These are phyloP conservation scores for Anoplius nigerrimus DNA, from an alignment of 2,888 invertebrate species.

Conservation along the genomic window DNA sequence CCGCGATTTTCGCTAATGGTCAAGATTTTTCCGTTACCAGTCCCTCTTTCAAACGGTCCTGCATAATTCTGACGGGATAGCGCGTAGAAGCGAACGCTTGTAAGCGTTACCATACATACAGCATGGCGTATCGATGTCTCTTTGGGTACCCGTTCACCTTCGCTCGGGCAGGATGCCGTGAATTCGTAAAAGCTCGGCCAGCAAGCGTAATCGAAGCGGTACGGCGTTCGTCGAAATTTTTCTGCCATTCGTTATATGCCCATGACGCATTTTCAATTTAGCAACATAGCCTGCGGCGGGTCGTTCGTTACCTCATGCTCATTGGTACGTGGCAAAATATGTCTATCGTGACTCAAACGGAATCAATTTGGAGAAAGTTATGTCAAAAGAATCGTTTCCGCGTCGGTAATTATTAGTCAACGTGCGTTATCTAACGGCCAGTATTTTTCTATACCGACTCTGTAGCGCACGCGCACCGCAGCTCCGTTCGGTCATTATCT, in stretches of 20 bases:
- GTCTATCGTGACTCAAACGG: too few relatives aligned
- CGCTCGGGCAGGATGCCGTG: conserved; percentile 36
- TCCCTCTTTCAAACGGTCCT: conserved; percentile 25
- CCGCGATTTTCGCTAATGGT: too few relatives aligned
- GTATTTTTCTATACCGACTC: too few relatives aligned
- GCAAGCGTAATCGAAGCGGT: conserved; percentile 33
- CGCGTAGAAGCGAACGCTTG: conserved; percentile 37
- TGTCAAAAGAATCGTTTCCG: conserved; percentile 2
- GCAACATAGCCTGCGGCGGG: too few relatives aligned
- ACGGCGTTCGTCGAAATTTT: background rate
- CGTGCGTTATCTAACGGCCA: background rate
- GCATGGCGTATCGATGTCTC: conserved; percentile 22
- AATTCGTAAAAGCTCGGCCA: conserved; percentile 32
- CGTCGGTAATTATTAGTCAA: background rate
- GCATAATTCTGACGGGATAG: conserved; percentile 21
- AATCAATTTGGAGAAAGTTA: too few relatives aligned
- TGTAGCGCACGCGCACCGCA: too few relatives aligned
- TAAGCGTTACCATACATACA: background rate
- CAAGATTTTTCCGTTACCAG: too few relatives aligned
- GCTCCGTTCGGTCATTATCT: too few relatives aligned
- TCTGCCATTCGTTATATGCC: too few relatives aligned
- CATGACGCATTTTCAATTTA: too few relatives aligned
- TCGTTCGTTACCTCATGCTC: background rate
- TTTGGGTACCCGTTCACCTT: conserved; percentile 42
- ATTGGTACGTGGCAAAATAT: too few relatives aligned